Base-by-base conservation (phyloP, 2,888 invertebrate genomes). In the Palloptera scutellata region DNA sequence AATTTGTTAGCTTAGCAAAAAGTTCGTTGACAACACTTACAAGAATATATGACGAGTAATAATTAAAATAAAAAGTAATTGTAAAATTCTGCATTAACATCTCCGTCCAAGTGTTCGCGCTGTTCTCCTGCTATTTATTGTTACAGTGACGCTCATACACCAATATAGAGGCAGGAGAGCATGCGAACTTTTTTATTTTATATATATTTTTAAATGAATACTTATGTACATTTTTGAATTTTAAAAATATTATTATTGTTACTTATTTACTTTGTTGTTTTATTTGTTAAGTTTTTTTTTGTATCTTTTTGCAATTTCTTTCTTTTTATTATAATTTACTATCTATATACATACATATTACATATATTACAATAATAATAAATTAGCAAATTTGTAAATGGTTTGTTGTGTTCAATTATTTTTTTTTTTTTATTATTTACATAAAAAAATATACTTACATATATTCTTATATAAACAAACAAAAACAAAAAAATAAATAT, bases 321-420 rank as follows among this genome's bases (percentile, higher is more conserved):
- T 48, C 43, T 48, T 57, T 48, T 64, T 64, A 30, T 48, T 30
- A 41, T 48, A 8, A 53, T 17, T 3, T 61, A 12, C 19, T 42
- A 13, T 41, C 12, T 15, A 48, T 48, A 53, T 15, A 15, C 52
- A 52, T 52, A n/a, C 12, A 52, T n/a, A 52, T 1, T 9, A 48
- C 30, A 30, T 30, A 30, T 30, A n/a, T n/a, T n/a, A n/a, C n/a
- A 30, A 30, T 30, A 30, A 30, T 30, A 30, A 48, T 48, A 48
- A 20, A 20, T 48, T 64, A 64, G 64, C 41, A 41, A 58, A 57
- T 64, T 64, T 48, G 57, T 48, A 57, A 51, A 64, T 64, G 58
- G 52, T 58, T 59, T 59, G 64, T 64, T 64, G 64, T 58, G 64
- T 64, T 64, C 58, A 64, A 52, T 64, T 64, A 64, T 64, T 64